Evolutionary conservation across 2,113 vertebrate genomes (phyloP).

Genomic region (Semnornis frantzii): DNA sequence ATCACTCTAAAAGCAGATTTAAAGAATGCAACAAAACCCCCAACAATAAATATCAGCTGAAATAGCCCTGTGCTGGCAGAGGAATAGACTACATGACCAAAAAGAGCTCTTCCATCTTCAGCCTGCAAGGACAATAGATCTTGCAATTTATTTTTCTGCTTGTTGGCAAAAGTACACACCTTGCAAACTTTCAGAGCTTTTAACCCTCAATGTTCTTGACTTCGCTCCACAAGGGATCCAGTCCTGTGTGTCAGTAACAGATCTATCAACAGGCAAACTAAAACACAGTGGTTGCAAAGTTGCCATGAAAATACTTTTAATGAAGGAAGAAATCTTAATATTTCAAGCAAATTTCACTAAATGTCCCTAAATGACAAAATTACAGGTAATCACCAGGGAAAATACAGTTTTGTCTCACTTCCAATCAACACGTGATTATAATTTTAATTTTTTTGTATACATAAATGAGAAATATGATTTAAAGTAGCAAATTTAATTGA

Average conservation of each 20-base stretch:
- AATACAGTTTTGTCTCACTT: not conserved
- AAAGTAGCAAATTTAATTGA: not conserved
- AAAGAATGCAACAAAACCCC: not conserved
- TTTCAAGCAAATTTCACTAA: not conserved
- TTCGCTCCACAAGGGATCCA: not conserved
- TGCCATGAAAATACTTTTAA: not conserved
- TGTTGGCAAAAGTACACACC: not conserved
- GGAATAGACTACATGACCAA: not conserved
- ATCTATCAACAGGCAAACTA: not conserved
- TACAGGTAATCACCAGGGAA: not conserved
- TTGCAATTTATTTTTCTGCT: conserved; percentile 1
- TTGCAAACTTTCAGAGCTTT: not conserved
- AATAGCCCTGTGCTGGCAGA: conserved; percentile 10
- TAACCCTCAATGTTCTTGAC: not conserved
- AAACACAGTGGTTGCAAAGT: not conserved
- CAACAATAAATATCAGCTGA: not conserved
- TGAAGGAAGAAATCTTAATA: not conserved
- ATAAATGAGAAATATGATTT: not conserved
- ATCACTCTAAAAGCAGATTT: conserved; percentile 26
- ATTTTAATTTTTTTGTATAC: not conserved
- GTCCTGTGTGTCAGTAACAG: not conserved
- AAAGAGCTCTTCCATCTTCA: not conserved
- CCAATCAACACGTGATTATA: not conserved
- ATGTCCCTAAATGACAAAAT: not conserved
- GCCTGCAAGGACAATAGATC: not conserved